A percentile compares a stretch with the other conserved stretches of the same genome.
Conservation (phyloP, 2,113 vertebrate species). For the Bolborhynchus lineola region DNA sequence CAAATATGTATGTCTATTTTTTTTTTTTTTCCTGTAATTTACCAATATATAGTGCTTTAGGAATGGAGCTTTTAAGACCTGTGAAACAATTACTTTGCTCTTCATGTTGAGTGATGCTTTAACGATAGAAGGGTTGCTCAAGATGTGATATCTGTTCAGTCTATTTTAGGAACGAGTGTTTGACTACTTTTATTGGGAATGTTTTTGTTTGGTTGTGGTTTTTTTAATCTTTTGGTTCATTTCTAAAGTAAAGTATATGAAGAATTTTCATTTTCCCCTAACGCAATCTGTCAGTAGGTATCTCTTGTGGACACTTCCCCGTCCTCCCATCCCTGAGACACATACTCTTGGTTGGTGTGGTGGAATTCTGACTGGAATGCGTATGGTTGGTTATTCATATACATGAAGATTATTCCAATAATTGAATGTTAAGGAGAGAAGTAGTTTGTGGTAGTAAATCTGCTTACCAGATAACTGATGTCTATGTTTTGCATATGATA, state of each 20-base stretch:
- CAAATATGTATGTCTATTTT: background rate
- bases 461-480: fast-evolving
- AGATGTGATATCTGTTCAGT: background rate
- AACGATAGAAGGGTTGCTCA: background rate
- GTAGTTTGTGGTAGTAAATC: background rate
- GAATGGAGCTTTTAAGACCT: background rate
- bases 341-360: fast-evolving
- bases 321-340: background rate
- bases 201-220: background rate
- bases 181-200: background rate
- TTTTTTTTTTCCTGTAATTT: background rate
- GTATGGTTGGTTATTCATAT: background rate
- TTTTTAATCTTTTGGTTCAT: background rate
- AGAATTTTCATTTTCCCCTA: background rate
- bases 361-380: background rate
- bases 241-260: background rate
- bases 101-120: background rate
- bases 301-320: background rate
- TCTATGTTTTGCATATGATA: background rate
- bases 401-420: fast-evolving
- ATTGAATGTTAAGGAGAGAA: background rate
- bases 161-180: background rate
- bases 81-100: background rate
- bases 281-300: background rate
- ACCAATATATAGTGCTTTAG: background rate